Base-by-base conservation (phyloP, 2,797 vertebrate genomes). In the Poeciliopsis gracilis region DNA sequence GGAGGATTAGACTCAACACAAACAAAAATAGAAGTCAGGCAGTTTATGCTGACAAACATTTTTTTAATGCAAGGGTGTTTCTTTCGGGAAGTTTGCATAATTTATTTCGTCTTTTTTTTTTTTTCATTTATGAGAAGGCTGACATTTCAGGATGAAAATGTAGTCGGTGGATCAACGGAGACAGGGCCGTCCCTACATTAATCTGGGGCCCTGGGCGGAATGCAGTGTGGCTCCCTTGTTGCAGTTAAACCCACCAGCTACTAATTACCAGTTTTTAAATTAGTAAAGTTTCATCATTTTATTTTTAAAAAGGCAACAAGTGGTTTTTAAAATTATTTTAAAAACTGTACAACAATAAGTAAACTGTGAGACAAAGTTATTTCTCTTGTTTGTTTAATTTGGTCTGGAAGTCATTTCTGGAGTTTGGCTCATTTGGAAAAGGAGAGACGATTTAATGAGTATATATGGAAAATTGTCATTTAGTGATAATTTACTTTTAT, bases 41-140 rank as follows among this genome's bases (percentile, higher is more conserved):
- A 76, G 84, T 90, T 92, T 94, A 90, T 91, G 94, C 93, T 95
- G 94, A 94, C 94, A 94, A 93, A 91, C 88, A 84, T 78, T 87
- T 92, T 45, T 91, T 86, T 91, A 87, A 88, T 86, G 85, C 88
- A 51, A 78, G 82, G 80, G 69, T 87, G 84, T 86, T 84, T 85
- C 81, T 84, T 73, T 87, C 20, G 41, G 74, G 84, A 87, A 88
- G 86, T 75, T 76, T 51, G 81, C 55, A 77, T 89, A 70, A 87
- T 89, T 89, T 86, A 88, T 88, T 89, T 86, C 81, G 89, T 92
- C 25, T 28, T 28, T 63, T 91, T 78, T 92, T 10, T 28, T 28
- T 63, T 91, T 78, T 91, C 93, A 91, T 16, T 11, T 82, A 25
- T 83, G 86, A 83, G 79, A 84, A 38, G 75, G 74, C 71, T 80